Conservation (phyloP, 2,113 vertebrate species). For the Apus apus region DNA sequence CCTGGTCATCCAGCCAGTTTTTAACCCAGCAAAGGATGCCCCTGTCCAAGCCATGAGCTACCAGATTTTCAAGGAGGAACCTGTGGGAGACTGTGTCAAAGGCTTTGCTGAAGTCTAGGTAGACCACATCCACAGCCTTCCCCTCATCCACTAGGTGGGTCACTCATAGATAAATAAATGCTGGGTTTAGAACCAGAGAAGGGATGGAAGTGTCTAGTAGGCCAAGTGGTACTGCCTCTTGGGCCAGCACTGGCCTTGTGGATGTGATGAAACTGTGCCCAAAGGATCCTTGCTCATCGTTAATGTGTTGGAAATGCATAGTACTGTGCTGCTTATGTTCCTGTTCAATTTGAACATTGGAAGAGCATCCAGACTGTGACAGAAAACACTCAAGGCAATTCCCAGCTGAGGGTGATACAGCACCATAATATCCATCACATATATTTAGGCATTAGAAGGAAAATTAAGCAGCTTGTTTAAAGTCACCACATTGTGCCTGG, state of each 20-base stretch:
- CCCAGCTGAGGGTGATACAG: neutral
- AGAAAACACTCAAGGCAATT: slow-evolving; percentile 21
- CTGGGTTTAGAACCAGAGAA: neutral
- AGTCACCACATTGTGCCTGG: neutral
- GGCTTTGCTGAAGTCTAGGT: no score
- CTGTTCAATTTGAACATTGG: neutral
- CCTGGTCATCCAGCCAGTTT: no score
- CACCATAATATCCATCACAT: neutral
- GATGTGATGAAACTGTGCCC: neutral
- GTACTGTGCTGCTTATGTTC: neutral
- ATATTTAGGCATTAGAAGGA: neutral
- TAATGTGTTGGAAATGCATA: neutral
- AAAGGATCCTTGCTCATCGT: neutral
- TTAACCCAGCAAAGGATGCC: no score
- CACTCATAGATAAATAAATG: neutral
- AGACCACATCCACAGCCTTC: no score
- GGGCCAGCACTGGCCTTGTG: neutral
- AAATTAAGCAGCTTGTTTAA: slow-evolving; percentile 16
- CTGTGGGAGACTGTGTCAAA: no score
- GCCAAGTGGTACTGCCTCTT: neutral
- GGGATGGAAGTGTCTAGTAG: neutral
- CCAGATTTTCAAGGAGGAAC: no score
- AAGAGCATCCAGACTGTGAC: neutral
- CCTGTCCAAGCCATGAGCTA: no score
- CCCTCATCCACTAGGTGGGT: no score